phyloP scores from a whole-genome alignment of 2,888 invertebrate genomes.

The Hartigia nigra region DNA sequence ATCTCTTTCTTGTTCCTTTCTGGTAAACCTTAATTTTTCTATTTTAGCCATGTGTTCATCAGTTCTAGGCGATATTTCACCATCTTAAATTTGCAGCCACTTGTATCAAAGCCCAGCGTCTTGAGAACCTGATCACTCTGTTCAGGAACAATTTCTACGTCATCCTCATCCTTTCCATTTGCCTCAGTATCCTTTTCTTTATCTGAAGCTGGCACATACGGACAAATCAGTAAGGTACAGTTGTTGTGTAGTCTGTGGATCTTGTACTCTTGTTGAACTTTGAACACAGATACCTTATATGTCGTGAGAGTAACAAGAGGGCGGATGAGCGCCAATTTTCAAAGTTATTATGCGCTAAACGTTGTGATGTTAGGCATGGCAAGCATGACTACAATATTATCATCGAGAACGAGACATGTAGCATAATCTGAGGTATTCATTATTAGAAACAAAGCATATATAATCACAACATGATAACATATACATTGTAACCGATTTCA shows the following conservation, averaged over 20 bases:
- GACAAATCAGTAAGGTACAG: background rate
- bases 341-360: slow-evolving; percentile 7
- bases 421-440: slow-evolving; percentile 8
- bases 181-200: background rate
- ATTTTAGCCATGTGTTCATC: slow-evolving; percentile 16
- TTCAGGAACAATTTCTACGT: background rate
- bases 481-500: no score
- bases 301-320: slow-evolving; percentile 3
- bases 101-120: slow-evolving; percentile 15
- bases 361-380: slow-evolving; percentile 16
- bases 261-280: slow-evolving; percentile 2
- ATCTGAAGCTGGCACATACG: background rate
- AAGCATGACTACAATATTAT: slow-evolving; percentile 21
- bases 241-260: background rate
- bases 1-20: slow-evolving; percentile 25
- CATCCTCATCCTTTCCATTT: background rate
- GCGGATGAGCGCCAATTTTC: slow-evolving; percentile 8
- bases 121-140: background rate
- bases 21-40: slow-evolving; percentile 22
- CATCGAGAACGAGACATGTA: slow-evolving; percentile 17
- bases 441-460: no score
- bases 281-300: background rate
- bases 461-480: no score
- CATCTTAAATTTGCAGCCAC: slow-evolving; percentile 7
- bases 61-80: slow-evolving; percentile 17